A percentile compares a stretch with the other conserved stretches of the same genome.
These are phyloP conservation scores for Agrotis exclamationis DNA, from an alignment of 2,888 invertebrate species.

Conservation along the genomic window DNA sequence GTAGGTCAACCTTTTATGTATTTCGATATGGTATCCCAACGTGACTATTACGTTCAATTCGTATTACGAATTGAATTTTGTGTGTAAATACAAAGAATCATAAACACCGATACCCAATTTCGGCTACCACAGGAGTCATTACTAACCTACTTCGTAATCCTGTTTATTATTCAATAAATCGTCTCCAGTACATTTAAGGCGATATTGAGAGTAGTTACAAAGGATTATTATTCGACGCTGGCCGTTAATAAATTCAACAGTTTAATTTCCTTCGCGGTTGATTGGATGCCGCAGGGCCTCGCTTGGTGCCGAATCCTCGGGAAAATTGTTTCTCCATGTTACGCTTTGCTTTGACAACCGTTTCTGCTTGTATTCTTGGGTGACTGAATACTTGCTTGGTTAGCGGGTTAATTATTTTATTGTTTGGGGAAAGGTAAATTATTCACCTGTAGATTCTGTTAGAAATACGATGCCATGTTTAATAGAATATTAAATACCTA, in stretches of 20 bases:
- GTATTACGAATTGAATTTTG: neutral
- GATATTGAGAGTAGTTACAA: conserved; percentile 69
- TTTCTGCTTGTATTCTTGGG: conserved; percentile 6
- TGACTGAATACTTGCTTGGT: conserved; percentile 3
- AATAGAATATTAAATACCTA: too few species aligned
- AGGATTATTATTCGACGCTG: conserved; percentile 72
- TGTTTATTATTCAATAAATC: conserved; percentile 54
- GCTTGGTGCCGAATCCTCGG: conserved; percentile 58
- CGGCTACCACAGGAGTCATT: conserved; percentile 7
- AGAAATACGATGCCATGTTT: too few species aligned
- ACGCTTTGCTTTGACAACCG: conserved; percentile 36
- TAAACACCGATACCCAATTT: conserved; percentile 1
- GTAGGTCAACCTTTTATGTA: too few species aligned
- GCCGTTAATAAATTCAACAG: conserved; percentile 83
- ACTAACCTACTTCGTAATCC: conserved; percentile 30
- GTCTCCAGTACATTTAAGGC: conserved; percentile 32
- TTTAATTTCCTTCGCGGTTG: conserved; percentile 86
- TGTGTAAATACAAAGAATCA: neutral
- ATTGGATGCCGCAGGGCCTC: conserved; percentile 76
- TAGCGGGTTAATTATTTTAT: conserved; percentile 6
- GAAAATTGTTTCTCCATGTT: conserved; percentile 68
- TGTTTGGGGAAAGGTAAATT: neutral
- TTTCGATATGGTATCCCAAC: too few species aligned
- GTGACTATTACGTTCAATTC: neutral
- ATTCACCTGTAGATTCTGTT: conserved; percentile 3